Evolutionary conservation across 2,113 vertebrate genomes (phyloP).

Genomic region (Mastomys coucha): DNA sequence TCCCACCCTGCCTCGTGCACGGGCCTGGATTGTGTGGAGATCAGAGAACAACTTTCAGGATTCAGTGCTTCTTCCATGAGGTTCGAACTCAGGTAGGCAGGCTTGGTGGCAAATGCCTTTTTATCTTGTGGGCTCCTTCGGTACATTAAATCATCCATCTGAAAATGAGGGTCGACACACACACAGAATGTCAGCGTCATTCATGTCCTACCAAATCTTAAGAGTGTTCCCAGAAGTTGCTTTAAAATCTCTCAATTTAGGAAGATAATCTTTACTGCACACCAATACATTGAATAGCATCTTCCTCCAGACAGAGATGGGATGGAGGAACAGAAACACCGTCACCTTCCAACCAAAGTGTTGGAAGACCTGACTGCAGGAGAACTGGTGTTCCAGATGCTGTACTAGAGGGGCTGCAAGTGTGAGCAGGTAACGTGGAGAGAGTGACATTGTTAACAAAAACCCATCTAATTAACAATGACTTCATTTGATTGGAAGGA

Average conservation of each 20-base stretch:
- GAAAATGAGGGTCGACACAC: background rate
- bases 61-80: background rate
- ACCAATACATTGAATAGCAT: background rate
- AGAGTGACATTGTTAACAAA: conserved; percentile 84
- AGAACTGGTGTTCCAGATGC: conserved; percentile 65
- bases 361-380: conserved; percentile 45
- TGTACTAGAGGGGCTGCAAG: conserved; percentile 66
- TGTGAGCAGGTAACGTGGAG: conserved; percentile 81
- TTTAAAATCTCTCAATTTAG: conserved; percentile 34
- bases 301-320: conserved; percentile 48
- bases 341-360: conserved; percentile 10
- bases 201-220: background rate
- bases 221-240: background rate
- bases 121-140: too few relatives aligned
- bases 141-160: background rate
- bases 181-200: background rate
- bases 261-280: background rate
- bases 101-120: background rate
- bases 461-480: conserved; percentile 86
- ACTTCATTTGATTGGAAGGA: conserved; percentile 86
- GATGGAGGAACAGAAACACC: conserved; percentile 45
- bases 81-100: background rate
- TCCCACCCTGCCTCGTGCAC: background rate
- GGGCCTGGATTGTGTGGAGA: background rate
- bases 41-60: background rate